These are phyloP conservation scores for Tipula vernalis DNA, from an alignment of 2,888 invertebrate genomes.

Conservation along the genomic window DNA sequence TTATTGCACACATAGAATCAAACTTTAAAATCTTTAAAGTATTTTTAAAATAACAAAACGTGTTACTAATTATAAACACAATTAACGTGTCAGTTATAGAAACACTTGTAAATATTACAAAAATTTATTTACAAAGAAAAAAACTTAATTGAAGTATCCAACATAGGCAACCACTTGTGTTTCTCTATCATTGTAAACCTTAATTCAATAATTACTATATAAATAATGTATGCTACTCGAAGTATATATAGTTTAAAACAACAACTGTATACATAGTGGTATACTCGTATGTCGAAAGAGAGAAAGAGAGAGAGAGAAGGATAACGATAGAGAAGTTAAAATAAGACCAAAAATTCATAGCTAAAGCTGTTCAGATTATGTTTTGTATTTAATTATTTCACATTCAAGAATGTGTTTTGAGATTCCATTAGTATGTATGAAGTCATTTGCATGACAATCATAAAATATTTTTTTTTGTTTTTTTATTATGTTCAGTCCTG, in stretches of 20 bases:
- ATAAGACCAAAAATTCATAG: neutral
- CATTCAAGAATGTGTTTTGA: neutral
- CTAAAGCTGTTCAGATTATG: neutral
- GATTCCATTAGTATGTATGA: neutral
- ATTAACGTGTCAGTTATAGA: neutral
- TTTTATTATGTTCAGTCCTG: neutral
- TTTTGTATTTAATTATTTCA: neutral
- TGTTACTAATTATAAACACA: neutral
- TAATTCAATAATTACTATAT: neutral
- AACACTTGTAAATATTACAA: neutral
- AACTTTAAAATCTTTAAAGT: too few species aligned
- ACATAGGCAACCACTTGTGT: neutral
- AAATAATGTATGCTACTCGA: neutral
- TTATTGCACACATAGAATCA: too few species aligned
- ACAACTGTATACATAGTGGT: neutral
- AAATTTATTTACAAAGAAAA: neutral
- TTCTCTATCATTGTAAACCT: neutral
- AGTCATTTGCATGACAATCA: constrained; percentile 4
- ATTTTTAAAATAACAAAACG: neutral
- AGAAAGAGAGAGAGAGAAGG: too few species aligned
- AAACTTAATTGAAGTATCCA: neutral
- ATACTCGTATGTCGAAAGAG: too few species aligned
- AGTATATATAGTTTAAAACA: neutral
- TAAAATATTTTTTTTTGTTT: neutral
- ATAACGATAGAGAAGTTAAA: neutral